Base-by-base conservation (phyloP, 92 coral and sea anemone genomes). In the Parazoanthus swiftii region DNA sequence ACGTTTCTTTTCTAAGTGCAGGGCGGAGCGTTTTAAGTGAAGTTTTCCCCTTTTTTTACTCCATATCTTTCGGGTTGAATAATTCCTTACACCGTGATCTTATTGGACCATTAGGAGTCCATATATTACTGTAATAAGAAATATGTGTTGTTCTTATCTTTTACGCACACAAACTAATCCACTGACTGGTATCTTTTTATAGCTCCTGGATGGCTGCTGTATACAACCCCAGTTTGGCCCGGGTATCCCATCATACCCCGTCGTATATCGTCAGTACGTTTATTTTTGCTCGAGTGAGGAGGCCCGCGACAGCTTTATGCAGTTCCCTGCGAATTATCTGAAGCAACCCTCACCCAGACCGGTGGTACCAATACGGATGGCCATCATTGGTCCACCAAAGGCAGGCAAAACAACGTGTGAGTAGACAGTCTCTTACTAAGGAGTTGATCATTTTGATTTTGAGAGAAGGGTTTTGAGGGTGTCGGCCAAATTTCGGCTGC, bases 281-380 rank as follows among this genome's bases (percentile, higher is more conserved):
- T 97, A 97, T 88, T 97, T 93, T 88, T 90, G 98, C 82, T 97
- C 95, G 46, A 94, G 95, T 81, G 97, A 94, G 86, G 93, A 90
- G 39, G 94, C 98, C 63, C 90, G 97, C 71, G 92, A 92, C 14
- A 75, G 66, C 56, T 95, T 97, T 84, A 92, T 95, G 93, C 93
- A 90, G 89, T 94, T 95, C 78, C 99, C 99, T 23, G 89, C 94
- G 21, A 92, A 94, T 8, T 97, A 86, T 93, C 88, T 97, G 54
- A 97, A 94, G 79, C 99, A 97, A 72, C 96, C 99, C 5, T 97
- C 99, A 15, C 99, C 99, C 71, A 97, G 93, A 88, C 98, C 99
- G 37, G 97, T 95, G 50, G 99, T 97, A 20, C 97, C 99, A 5
- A 92, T 97, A 59, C 92, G 92, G 68, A 93, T 97, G 90, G 98